Evolutionary conservation across 2,113 vertebrate species (phyloP).

Genomic region (Lota lota): DNA sequence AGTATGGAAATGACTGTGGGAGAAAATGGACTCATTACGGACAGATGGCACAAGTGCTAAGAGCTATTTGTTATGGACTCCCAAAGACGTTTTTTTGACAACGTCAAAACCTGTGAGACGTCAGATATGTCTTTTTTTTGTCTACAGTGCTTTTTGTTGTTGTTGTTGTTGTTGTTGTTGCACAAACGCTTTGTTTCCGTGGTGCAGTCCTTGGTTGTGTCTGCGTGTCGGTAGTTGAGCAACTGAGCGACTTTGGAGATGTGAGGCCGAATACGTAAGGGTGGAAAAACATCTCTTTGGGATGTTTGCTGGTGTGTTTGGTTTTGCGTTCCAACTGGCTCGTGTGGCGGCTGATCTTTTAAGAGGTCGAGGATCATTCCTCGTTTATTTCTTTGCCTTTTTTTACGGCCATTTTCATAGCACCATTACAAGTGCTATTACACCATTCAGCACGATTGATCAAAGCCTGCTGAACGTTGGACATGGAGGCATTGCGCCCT

Average conservation of each 20-base stretch:
- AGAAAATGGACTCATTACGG: slow-evolving; percentile 96
- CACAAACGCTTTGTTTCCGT: slow-evolving; percentile 62
- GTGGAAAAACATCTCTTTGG: not conserved
- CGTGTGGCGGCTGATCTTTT: slow-evolving; percentile 1
- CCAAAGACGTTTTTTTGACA: slow-evolving; percentile 68
- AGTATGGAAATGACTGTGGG: slow-evolving; percentile 87
- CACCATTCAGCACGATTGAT: slow-evolving; percentile 36
- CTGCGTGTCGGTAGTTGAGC: slow-evolving; percentile 25
- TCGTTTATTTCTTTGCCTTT: not conserved
- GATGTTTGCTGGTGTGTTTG: not conserved
- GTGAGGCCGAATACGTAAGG: not conserved
- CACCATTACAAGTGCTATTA: slow-evolving; percentile 29
- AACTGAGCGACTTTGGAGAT: not conserved
- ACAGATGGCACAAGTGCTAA: slow-evolving; percentile 88
- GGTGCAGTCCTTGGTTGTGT: slow-evolving; percentile 68
- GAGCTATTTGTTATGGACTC: slow-evolving; percentile 77
- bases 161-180: slow-evolving; percentile 10
- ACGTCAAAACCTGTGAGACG: slow-evolving; percentile 63
- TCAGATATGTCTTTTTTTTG: slow-evolving; percentile 60
- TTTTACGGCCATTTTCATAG: slow-evolving; percentile 15
- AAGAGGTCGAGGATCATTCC: slow-evolving; percentile 1
- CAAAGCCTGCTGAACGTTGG: slow-evolving; percentile 44
- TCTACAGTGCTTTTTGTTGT: too few species aligned
- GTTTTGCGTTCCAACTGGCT: too few species aligned
- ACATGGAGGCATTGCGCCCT: slow-evolving; percentile 28